Evolutionary conservation across 2,888 invertebrate genomes (phyloP).

Genomic region (Chymomyza fuscimana): DNA sequence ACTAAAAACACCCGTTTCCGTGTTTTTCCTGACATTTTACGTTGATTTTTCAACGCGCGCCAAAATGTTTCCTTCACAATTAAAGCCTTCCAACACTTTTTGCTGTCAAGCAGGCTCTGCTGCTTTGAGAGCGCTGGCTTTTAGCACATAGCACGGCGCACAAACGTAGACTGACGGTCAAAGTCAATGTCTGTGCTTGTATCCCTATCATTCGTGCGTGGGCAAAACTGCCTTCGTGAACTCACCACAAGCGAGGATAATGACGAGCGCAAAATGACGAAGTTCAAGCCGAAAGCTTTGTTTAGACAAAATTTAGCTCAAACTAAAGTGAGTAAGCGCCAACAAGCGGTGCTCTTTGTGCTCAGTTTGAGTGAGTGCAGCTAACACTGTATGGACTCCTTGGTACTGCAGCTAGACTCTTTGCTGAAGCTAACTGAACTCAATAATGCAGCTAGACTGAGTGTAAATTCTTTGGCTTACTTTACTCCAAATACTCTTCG

Average conservation of each 20-base stretch:
- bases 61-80: constrained; percentile 63
- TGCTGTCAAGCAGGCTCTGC: constrained; percentile 6
- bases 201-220: not conserved
- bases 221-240: not conserved
- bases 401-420: too few species aligned
- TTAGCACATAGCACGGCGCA: constrained; percentile 68
- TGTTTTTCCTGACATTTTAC: constrained; percentile 5
- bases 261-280: not conserved
- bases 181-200: constrained; percentile 55
- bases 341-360: not conserved
- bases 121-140: constrained; percentile 26
- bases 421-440: too few species aligned
- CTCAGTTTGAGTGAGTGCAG: too few species aligned
- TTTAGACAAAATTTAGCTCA: not conserved
- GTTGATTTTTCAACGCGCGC: constrained; percentile 56
- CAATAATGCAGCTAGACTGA: too few species aligned
- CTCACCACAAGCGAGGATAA: not conserved
- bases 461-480: too few species aligned
- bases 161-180: constrained; percentile 70
- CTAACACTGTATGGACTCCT: too few species aligned
- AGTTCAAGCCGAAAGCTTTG: not conserved
- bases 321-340: too few species aligned
- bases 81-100: constrained; percentile 8
- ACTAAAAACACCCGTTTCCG: not conserved
- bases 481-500: too few species aligned